These are phyloP conservation scores for Altica lythri DNA, from an alignment of 2,888 invertebrate genomes.

Conservation along the genomic window DNA sequence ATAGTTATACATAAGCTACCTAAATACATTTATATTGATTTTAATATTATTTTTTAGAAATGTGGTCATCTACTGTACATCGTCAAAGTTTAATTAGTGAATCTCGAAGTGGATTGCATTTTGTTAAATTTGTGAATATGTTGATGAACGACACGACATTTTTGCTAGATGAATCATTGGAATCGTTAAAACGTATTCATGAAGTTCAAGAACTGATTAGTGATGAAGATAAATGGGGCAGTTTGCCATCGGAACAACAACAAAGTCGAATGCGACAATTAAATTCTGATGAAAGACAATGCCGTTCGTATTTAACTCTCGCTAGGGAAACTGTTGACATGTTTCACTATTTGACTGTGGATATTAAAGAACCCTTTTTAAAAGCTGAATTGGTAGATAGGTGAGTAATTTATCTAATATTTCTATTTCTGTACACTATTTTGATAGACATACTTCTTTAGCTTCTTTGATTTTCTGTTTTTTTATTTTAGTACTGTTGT, in stretches of 20 bases:
- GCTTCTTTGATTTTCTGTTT: no score
- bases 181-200: conserved; percentile 86
- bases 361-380: conserved; percentile 94
- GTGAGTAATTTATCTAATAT: no score
- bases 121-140: conserved; percentile 97
- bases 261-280: conserved; percentile 79
- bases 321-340: conserved; percentile 97
- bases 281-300: conserved; percentile 83
- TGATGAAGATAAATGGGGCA: conserved; percentile 69
- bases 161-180: conserved; percentile 92
- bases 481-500: no score
- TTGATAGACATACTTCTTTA: no score
- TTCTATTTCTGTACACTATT: no score
- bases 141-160: conserved; percentile 98
- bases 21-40: conserved; percentile 7
- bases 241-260: conserved; percentile 69
- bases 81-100: conserved; percentile 86
- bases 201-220: conserved; percentile 86
- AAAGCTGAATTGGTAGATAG: conserved; percentile 87
- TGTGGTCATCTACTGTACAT: conserved; percentile 93
- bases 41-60: no score
- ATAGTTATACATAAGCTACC: no score
- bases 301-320: conserved; percentile 87
- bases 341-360: conserved; percentile 94
- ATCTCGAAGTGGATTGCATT: conserved; percentile 88